Evolutionary conservation across 2,113 vertebrate genomes (phyloP).

Genomic region (Eclectus roratus): DNA sequence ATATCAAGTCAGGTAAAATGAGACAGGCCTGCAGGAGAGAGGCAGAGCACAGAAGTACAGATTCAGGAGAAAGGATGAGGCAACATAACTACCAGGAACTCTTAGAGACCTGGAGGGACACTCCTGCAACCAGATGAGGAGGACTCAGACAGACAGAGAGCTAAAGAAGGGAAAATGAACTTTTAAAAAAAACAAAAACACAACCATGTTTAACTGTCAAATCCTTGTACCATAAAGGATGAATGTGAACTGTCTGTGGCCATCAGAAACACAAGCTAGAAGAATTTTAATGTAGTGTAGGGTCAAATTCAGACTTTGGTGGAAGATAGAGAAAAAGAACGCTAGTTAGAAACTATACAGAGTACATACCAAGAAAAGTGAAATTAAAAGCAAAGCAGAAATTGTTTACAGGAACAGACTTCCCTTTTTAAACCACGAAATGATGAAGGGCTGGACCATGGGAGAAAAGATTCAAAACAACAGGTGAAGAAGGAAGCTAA

Average conservation of each 20-base stretch:
- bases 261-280: background rate
- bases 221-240: background rate
- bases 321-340: background rate
- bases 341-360: background rate
- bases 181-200: background rate
- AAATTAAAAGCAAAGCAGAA: background rate
- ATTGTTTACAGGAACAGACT: background rate
- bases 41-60: background rate
- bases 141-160: background rate
- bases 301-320: background rate
- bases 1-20: background rate
- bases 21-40: background rate
- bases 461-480: background rate
- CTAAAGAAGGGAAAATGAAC: background rate
- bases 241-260: background rate
- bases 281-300: background rate
- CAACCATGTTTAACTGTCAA: background rate
- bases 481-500: background rate
- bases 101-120: fast-evolving
- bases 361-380: background rate
- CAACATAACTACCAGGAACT: background rate
- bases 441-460: background rate
- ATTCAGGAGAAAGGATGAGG: background rate
- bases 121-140: background rate
- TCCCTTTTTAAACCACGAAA: background rate